These are phyloP conservation scores for Zaprionus davidi DNA, from an alignment of 1,140 invertebrate genomes.

Conservation along the genomic window DNA sequence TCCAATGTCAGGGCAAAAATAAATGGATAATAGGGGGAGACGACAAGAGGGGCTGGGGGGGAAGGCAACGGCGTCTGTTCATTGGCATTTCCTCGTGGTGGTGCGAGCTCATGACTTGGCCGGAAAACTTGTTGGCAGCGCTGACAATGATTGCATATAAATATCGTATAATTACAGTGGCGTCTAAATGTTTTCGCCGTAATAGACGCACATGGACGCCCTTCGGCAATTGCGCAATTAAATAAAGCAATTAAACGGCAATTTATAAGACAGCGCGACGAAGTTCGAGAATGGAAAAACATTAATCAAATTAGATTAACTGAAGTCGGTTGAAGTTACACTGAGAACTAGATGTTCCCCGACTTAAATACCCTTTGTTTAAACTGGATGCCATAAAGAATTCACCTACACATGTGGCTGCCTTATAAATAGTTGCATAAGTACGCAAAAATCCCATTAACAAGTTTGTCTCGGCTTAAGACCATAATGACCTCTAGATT, in stretches of 20 bases:
- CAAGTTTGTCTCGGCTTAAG: not conserved
- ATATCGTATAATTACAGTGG: constrained; percentile 41
- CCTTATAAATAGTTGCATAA: constrained; percentile 1
- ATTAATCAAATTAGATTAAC: not conserved
- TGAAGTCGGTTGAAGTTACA: not conserved
- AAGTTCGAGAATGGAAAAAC: constrained; percentile 1
- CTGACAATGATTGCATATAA: constrained; percentile 30
- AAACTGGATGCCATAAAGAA: not conserved
- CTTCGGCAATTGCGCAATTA: constrained; percentile 17
- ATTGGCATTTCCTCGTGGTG: constrained; percentile 38
- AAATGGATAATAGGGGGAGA: not conserved
- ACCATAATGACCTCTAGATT: constrained; percentile 8
- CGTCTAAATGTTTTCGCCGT: constrained; percentile 43
- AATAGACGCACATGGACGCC: constrained; percentile 44
- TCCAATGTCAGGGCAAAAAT: constrained; percentile 35
- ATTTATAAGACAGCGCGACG: constrained; percentile 35
- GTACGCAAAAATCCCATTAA: constrained; percentile 18
- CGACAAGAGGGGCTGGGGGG: not conserved
- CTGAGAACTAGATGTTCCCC: not conserved
- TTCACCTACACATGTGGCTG: not conserved
- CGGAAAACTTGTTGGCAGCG: constrained; percentile 18
- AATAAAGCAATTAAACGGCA: constrained; percentile 42
- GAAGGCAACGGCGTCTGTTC: not conserved
- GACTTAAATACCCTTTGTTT: not conserved
- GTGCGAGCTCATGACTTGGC: too few species aligned